Conservation (phyloP, 92 coral and sea anemone genomes). For the Palythoa grandiflora region DNA sequence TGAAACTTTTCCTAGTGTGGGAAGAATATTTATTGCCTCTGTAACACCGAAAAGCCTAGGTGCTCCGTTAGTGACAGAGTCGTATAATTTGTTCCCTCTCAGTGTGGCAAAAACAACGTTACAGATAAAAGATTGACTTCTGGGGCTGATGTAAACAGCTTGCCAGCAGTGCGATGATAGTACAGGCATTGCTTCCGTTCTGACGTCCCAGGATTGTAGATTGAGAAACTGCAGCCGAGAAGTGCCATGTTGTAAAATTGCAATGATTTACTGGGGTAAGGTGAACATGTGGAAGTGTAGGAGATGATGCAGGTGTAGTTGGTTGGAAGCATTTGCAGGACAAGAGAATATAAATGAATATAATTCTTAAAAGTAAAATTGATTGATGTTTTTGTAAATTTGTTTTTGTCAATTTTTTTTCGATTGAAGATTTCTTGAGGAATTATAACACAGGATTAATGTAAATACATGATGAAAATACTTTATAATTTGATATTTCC, state of each 20-base stretch:
- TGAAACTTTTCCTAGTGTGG: constrained; percentile 1
- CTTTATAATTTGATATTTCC: too few species aligned
- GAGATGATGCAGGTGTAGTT: neutral
- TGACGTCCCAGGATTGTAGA: constrained; percentile 21
- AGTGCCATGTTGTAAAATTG: constrained; percentile 24
- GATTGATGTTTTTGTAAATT: too few species aligned
- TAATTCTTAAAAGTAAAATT: too few species aligned
- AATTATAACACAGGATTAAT: too few species aligned
- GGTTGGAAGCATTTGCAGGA: neutral
- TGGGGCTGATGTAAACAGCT: constrained; percentile 1
- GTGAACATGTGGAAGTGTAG: neutral
- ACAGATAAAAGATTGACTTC: neutral
- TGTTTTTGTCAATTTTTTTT: too few species aligned
- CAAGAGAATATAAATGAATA: too few species aligned
- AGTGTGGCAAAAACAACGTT: constrained; percentile 1
- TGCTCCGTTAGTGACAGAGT: constrained; percentile 6
- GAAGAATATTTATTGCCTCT: constrained; percentile 23
- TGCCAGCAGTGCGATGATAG: neutral
- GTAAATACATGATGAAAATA: too few species aligned
- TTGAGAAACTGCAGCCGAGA: constrained; percentile 1
- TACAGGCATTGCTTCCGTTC: constrained; percentile 18
- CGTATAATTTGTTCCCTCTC: neutral
- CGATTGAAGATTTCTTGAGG: too few species aligned
- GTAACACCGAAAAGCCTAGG: constrained; percentile 35
- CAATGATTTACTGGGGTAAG: constrained; percentile 6